Percentiles rank a stretch among this genome's conserved stretches.
Evolutionary conservation across 1,140 invertebrate species (phyloP).

Genomic region (Popillia japonica): DNA sequence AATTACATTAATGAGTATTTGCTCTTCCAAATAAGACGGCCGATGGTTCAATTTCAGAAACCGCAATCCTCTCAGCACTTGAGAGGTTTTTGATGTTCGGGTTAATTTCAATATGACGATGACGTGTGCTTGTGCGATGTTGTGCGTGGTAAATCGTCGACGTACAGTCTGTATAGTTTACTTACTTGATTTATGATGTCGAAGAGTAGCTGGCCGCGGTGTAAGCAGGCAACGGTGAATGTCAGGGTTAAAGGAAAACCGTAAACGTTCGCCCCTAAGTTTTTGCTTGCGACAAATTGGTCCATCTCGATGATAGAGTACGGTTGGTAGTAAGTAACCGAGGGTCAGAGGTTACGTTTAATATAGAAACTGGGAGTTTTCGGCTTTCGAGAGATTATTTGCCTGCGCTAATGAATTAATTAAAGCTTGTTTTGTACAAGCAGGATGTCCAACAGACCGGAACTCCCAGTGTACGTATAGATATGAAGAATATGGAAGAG

Average conservation of each 20-base stretch:
- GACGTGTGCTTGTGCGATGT: background rate
- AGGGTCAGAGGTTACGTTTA: conserved; percentile 3
- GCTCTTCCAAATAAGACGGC: background rate
- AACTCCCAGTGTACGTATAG: background rate
- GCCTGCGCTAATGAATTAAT: conserved; percentile 14
- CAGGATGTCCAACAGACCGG: background rate
- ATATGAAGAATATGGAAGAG: background rate
- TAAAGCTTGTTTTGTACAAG: conserved; percentile 11
- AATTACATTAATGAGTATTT: background rate
- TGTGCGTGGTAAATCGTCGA: background rate
- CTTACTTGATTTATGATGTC: background rate
- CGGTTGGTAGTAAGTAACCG: background rate
- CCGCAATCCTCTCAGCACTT: background rate
- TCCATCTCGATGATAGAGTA: conserved; percentile 14
- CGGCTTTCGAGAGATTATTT: conserved; percentile 9
- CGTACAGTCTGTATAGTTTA: background rate
- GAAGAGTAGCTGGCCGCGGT: background rate
- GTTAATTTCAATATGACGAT: conserved; percentile 11
- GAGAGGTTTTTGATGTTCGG: background rate
- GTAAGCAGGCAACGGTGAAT: background rate
- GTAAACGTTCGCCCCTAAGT: conserved; percentile 8
- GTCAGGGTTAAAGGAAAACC: background rate
- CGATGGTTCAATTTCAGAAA: background rate
- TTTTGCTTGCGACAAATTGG: conserved; percentile 8
- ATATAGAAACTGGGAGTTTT: background rate